A percentile compares a stretch with the other conserved stretches of the same genome.
These are phyloP conservation scores for Choristoneura fumiferana DNA, from an alignment of 1,140 invertebrate species.

Conservation along the genomic window DNA sequence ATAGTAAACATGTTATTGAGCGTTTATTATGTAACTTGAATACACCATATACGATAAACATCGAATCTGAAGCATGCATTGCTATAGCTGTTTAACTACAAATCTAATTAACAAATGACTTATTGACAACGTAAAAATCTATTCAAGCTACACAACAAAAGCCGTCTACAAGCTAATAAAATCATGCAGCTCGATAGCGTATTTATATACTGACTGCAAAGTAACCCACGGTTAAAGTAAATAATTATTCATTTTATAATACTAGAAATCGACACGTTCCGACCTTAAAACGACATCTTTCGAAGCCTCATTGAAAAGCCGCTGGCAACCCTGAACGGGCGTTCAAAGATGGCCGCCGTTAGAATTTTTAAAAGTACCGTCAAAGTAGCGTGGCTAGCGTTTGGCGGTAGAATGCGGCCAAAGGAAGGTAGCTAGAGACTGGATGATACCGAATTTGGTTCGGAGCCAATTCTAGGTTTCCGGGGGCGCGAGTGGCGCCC, in stretches of 20 bases:
- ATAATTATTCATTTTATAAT: not conserved
- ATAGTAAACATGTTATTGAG: slow-evolving; percentile 58
- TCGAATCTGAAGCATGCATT: slow-evolving; percentile 9
- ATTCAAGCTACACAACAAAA: slow-evolving; percentile 64
- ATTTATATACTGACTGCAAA: slow-evolving; percentile 30
- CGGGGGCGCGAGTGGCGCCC: slow-evolving; percentile 82
- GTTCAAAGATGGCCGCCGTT: slow-evolving; percentile 12
- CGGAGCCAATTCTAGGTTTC: slow-evolving; percentile 62
- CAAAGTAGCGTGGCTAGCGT: slow-evolving; percentile 2
- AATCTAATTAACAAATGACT: slow-evolving; percentile 15
- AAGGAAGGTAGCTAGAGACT: slow-evolving; percentile 18
- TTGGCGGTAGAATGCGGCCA: not conserved
- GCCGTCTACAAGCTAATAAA: slow-evolving; percentile 38
- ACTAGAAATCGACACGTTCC: slow-evolving; percentile 11
- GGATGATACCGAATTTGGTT: slow-evolving; percentile 1
- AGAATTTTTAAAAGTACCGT: not conserved
- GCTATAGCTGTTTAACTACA: slow-evolving; percentile 7
- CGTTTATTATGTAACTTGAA: slow-evolving; percentile 65
- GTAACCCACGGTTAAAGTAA: not conserved
- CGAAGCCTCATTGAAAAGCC: not conserved
- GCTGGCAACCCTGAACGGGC: not conserved
- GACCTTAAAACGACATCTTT: not conserved
- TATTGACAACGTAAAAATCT: not conserved
- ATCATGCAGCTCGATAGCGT: slow-evolving; percentile 64
- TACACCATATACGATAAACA: slow-evolving; percentile 23